Evolutionary conservation across 2,888 invertebrate genomes (phyloP), one percentile per base, ranked within the genome.

Genomic region (Ichneumoninae sp.): DNA sequence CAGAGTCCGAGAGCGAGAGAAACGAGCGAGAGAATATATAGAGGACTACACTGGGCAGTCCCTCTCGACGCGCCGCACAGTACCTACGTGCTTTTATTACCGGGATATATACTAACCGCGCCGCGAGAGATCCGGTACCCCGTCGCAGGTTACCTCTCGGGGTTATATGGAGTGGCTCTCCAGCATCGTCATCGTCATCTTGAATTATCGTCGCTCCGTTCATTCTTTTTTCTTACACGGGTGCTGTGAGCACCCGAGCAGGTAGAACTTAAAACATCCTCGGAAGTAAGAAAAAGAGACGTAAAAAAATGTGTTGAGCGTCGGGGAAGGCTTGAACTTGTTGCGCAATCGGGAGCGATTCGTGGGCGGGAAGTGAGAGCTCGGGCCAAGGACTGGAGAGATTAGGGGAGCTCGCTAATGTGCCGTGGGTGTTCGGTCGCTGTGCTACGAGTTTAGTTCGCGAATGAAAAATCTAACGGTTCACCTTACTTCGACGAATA

Each of bases 11-110:
- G 52, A 79, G 79, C 57, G 79, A 80, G 87, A 36, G 78, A 71
- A 82, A 82, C 78, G 72, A 84, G 87, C 44, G 88, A 72, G 88
- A 82, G 86, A 85, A 89, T 75, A 81, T 74, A 77, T 87, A 90
- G 90, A 89, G 91, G 44, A 90, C 90, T 90, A 88, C 88, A 10
- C 88, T 89, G 89, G 89, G 62, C 92, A 92, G 92, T 92, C 87
- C 90, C 87, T 89, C 89, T 90, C 88, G 90, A 90, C 90, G 89
- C 91, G 91, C 87, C 90, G 90, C 88, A 86, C 90, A 81, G 89
- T 87, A 88, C 90, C 89, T 90, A 90, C 91, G 91, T 91, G 92
- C 91, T 91, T 91, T 91, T 90, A 91, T 91, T 90, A 88, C 88
- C 87, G 71, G 71, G 74, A 70, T 80, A 78, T 72, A 74, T 50